Conservation (phyloP, 2,113 vertebrate genomes). For the Brachyhypopomus occidentalis region DNA sequence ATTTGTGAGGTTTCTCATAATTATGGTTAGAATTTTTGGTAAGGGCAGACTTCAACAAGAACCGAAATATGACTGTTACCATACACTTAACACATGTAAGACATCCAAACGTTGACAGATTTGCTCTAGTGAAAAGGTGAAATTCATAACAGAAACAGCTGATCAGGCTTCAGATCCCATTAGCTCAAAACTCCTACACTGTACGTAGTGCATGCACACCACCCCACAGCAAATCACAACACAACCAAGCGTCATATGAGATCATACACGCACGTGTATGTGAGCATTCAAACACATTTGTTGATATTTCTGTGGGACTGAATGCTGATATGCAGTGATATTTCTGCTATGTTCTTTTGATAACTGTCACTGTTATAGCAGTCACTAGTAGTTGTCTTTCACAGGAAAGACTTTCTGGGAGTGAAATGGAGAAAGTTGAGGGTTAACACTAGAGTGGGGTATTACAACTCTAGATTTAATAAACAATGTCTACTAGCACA, state of each 20-base stretch:
- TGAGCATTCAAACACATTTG: no score
- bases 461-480: no score
- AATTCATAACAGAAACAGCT: background rate
- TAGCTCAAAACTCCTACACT: background rate
- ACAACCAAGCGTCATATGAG: background rate
- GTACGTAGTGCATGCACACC: background rate
- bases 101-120: background rate
- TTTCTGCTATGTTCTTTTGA: no score
- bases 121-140: background rate
- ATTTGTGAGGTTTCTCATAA: background rate
- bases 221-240: background rate
- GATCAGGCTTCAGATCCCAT: constrained; percentile 21
- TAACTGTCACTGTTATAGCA: no score
- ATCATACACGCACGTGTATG: no score
- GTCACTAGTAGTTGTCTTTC: no score
- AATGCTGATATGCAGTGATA: no score
- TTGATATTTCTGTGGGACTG: no score
- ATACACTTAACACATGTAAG: background rate
- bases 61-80: background rate
- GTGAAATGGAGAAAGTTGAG: no score
- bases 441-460: no score
- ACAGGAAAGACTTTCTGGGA: no score
- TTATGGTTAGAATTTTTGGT: background rate
- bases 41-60: background rate
- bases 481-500: no score